Base-by-base conservation (phyloP, 2,797 vertebrate genomes). In the Neomorphus geoffroyi region DNA sequence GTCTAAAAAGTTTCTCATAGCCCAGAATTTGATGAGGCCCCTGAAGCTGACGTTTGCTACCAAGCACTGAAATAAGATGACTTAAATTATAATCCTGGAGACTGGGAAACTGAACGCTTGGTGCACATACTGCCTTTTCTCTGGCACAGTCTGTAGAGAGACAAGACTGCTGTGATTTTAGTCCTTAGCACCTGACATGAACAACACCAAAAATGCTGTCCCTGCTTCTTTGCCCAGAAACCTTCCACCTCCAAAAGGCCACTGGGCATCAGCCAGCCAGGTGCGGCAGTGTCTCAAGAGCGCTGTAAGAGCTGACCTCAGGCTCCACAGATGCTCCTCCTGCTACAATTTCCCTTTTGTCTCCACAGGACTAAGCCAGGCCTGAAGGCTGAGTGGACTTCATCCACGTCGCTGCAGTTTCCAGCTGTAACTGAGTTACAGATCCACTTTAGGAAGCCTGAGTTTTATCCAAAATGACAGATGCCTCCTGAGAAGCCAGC, bases 201-300 rank as follows among this genome's bases (percentile, higher is more conserved):
- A 35, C 18, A 50, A 7, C 0, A 0, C 37, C 80, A 71, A 57
- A 71, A 65, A 8, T 0, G 1, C 10, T 39, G 69, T 65, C 30
- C 45, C 60, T 41, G 9, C 43, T 69, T 33, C 54, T 51, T 19
- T 71, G 41, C 60, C 54, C 27, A 77, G 64, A 73, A 64, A 71
- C 27, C 17, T 78, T 53, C 81, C 27, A 50, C 11, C 32, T 70
- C 74, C 69, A 53, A 65, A 85, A 78, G 22, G 51, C 80, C 2
- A 1, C 33, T 23, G 58, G 62, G 30, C 27, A 51, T 46, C 50
- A 51, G 56, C 45, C 51, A 62, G 24, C 19, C 78, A 73, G 48
- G 60, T 65, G 62, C 69, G 77, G 65, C 46, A 86, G 50, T 7
- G 53, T 7, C 30, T 12, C 23, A 26, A 71, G 48, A 71, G 32